Evolutionary conservation across 2,113 vertebrate species (phyloP).

Genomic region (Ursus arctos): DNA sequence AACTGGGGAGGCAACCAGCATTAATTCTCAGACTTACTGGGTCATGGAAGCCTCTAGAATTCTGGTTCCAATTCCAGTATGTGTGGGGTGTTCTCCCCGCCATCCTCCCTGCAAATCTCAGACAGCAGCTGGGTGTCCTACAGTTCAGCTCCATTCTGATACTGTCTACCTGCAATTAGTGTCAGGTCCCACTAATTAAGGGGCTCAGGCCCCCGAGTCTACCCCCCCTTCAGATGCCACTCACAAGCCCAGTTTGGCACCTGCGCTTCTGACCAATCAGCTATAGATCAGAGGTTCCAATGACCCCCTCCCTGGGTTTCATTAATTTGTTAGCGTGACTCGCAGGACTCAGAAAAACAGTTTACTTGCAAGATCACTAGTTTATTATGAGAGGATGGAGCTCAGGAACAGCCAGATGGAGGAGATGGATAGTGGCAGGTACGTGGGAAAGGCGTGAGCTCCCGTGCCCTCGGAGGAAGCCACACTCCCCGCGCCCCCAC

Average conservation of each 20-base stretch:
- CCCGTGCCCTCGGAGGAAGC: background rate
- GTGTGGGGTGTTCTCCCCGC: background rate
- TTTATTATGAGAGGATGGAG: background rate
- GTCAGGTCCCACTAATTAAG: background rate
- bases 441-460: rapidly evolving
- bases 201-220: background rate
- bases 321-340: background rate
- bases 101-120: too few species aligned
- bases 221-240: background rate
- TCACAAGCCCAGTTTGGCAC: background rate
- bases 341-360: background rate
- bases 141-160: background rate
- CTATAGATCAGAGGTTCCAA: background rate
- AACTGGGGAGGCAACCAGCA: too few species aligned
- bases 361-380: background rate
- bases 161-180: rapidly evolving
- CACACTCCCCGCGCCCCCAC: background rate
- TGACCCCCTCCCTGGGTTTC: background rate
- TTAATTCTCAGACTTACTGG: rapidly evolving
- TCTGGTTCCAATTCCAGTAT: background rate
- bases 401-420: background rate
- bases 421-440: rapidly evolving
- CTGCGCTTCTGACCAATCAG: background rate
- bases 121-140: too few species aligned
- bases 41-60: too few species aligned